phyloP scores from a whole-genome alignment of 1,140 invertebrate species.

The Fopius arisanus region DNA sequence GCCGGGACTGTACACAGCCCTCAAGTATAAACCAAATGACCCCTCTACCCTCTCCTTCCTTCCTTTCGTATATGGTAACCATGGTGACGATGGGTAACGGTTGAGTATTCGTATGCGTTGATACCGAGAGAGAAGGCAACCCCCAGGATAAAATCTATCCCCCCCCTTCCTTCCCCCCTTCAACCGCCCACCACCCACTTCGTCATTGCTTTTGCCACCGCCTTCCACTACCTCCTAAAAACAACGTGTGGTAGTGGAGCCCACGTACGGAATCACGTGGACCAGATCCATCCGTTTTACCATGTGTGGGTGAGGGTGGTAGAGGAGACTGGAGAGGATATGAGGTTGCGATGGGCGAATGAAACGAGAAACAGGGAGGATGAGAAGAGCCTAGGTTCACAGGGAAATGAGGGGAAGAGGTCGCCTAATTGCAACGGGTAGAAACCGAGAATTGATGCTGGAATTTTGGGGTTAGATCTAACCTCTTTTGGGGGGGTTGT shows the following conservation, averaged over 20 bases:
- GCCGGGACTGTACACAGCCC: constrained; percentile 59
- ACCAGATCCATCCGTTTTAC: constrained; percentile 16
- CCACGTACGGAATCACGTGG: constrained; percentile 50
- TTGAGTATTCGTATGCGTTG: constrained; percentile 35
- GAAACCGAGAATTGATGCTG: constrained; percentile 59
- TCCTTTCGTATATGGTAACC: constrained; percentile 42
- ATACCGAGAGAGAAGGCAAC: constrained; percentile 15
- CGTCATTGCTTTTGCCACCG: constrained; percentile 33
- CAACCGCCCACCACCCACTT: constrained; percentile 41
- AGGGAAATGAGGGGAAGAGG: constrained; percentile 54
- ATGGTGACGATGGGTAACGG: constrained; percentile 56
- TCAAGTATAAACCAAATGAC: constrained; percentile 52
- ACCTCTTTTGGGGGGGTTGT: no score
- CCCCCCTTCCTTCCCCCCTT: constrained; percentile 30
- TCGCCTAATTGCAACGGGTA: constrained; percentile 59
- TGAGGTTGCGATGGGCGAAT: not conserved
- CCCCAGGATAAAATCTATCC: constrained; percentile 25
- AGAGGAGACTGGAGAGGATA: constrained; percentile 19
- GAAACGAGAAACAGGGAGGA: not conserved
- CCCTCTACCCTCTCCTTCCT: constrained; percentile 41
- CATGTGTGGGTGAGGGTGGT: not conserved
- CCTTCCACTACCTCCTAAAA: constrained; percentile 48
- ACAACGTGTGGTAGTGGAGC: constrained; percentile 44
- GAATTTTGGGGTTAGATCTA: constrained; percentile 62
- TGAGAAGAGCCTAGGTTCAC: constrained; percentile 19